These are phyloP conservation scores for Sinhomidia bicolor DNA, from an alignment of 2,888 invertebrate genomes.

Conservation along the genomic window DNA sequence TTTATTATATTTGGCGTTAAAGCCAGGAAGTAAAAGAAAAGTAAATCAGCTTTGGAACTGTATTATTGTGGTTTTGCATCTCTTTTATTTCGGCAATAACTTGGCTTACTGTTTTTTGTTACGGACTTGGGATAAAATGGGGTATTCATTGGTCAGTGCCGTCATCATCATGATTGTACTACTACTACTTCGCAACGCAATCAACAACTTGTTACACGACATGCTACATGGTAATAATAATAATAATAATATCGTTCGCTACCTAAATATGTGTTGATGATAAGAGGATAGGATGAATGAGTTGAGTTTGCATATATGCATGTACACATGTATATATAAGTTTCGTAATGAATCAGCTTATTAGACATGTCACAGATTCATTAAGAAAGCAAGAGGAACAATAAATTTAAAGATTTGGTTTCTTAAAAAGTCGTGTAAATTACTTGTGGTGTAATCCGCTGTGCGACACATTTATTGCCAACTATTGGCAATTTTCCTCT, in stretches of 20 bases:
- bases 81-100: slow-evolving; percentile 26
- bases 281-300: slow-evolving; percentile 11
- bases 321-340: too few species aligned
- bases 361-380: slow-evolving; percentile 57
- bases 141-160: slow-evolving; percentile 24
- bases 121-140: slow-evolving; percentile 18
- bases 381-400: slow-evolving; percentile 50
- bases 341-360: slow-evolving; percentile 39
- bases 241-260: too few species aligned
- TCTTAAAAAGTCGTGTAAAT: slow-evolving; percentile 30
- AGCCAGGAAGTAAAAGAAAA: slow-evolving; percentile 54
- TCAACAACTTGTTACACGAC: slow-evolving; percentile 29
- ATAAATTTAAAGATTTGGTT: slow-evolving; percentile 39
- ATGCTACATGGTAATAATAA: too few species aligned
- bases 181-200: neutral
- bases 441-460: slow-evolving; percentile 40
- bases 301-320: slow-evolving; percentile 18
- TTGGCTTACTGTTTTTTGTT: slow-evolving; percentile 26
- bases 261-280: neutral
- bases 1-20: slow-evolving; percentile 21
- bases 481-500: slow-evolving; percentile 36
- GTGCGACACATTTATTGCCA: slow-evolving; percentile 39
- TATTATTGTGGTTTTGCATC: slow-evolving; percentile 41
- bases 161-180: neutral
- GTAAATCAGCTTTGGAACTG: slow-evolving; percentile 56